phyloP scores from a whole-genome alignment of 2,888 invertebrate species.

The Eupithecia subumbrata region DNA sequence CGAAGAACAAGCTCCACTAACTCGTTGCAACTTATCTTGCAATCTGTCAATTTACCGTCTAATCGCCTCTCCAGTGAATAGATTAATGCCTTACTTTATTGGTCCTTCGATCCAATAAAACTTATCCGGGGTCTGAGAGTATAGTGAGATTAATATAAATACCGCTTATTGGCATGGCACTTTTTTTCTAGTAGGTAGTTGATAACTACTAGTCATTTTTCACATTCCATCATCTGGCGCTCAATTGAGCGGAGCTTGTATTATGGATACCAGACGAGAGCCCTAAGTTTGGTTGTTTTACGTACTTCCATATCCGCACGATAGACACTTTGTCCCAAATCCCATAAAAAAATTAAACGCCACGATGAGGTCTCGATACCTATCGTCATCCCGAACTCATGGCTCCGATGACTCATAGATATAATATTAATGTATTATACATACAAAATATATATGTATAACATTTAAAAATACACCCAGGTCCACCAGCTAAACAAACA shows the following conservation, averaged over 20 bases:
- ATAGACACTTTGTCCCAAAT: too few relatives aligned
- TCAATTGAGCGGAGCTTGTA: not conserved
- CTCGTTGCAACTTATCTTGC: constrained; percentile 43
- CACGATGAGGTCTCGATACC: too few relatives aligned
- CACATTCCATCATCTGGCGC: not conserved
- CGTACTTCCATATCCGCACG: too few relatives aligned
- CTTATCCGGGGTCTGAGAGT: constrained; percentile 21
- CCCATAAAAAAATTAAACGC: too few relatives aligned
- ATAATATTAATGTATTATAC: too few relatives aligned
- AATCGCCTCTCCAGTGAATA: constrained; percentile 41
- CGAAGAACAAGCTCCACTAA: constrained; percentile 35
- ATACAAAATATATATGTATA: too few relatives aligned
- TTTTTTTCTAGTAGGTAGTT: too few relatives aligned
- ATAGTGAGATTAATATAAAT: not conserved
- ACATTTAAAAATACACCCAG: too few relatives aligned
- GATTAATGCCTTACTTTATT: constrained; percentile 52
- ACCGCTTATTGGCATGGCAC: not conserved
- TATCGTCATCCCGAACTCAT: too few relatives aligned
- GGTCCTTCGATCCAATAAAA: constrained; percentile 38
- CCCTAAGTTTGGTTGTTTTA: too few relatives aligned
- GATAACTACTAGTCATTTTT: not conserved
- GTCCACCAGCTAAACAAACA: too few relatives aligned
- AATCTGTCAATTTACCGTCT: constrained; percentile 53
- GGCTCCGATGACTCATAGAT: too few relatives aligned
- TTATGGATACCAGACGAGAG: not conserved